phyloP scores from a whole-genome alignment of 2,888 invertebrate genomes.

The Eupithecia tripunctaria region DNA sequence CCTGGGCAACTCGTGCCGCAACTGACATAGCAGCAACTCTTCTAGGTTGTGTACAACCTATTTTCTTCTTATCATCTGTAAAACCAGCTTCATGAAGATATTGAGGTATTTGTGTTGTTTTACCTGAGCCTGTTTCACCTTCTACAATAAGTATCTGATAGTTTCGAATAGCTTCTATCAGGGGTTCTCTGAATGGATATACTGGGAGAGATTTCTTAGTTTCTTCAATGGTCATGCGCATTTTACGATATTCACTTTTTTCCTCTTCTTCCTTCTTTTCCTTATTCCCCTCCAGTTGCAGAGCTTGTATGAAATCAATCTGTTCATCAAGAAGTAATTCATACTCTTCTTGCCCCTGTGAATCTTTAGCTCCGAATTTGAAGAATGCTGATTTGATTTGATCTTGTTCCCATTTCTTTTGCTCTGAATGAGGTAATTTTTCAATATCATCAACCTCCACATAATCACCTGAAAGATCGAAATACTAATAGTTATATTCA shows the following conservation, averaged over 20 bases:
- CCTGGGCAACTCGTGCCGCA: conserved; percentile 98
- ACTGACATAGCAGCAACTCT: conserved; percentile 99
- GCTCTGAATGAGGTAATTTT: conserved; percentile 92
- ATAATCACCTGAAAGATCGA: conserved; percentile 84
- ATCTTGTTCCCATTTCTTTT: conserved; percentile 98
- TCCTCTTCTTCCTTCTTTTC: conserved; percentile 85
- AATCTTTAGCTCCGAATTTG: conserved; percentile 96
- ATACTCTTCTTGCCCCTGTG: conserved; percentile 90
- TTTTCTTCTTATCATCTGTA: conserved; percentile 92
- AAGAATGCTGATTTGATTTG: conserved; percentile 96
- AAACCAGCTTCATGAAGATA: conserved; percentile 98
- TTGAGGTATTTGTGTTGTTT: conserved; percentile 99
- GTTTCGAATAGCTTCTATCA: conserved; percentile 95
- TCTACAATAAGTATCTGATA: conserved; percentile 97
- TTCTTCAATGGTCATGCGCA: conserved; percentile 93
- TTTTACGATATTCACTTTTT: conserved; percentile 86
- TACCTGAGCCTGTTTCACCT: conserved; percentile 99
- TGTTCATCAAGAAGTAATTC: conserved; percentile 97
- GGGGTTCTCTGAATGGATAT: conserved; percentile 94
- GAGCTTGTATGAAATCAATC: conserved; percentile 97
- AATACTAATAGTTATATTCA: not conserved
- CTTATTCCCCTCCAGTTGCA: conserved; percentile 90
- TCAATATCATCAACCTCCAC: conserved; percentile 94
- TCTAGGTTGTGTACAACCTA: conserved; percentile 98
- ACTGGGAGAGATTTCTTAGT: conserved; percentile 97